Percentiles rank a stretch among this genome's conserved stretches.
These are phyloP conservation scores for Leucophenga varia DNA, from an alignment of 1,140 invertebrate species.

Conservation along the genomic window DNA sequence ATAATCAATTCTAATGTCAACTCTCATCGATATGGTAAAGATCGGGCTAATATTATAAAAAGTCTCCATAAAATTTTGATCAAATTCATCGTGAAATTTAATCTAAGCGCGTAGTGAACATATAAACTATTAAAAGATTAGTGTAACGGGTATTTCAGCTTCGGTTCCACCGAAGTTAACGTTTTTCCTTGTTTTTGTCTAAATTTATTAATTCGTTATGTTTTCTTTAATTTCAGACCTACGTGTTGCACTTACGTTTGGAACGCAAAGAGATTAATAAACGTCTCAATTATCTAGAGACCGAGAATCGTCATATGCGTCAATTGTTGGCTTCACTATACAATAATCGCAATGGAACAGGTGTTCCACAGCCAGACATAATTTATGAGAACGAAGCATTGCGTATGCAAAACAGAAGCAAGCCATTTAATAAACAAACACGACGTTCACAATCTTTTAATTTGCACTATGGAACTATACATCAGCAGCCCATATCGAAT, in stretches of 20 bases:
- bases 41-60: too few species aligned
- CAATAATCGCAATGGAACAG: slow-evolving; percentile 35
- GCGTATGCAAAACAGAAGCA: slow-evolving; percentile 33
- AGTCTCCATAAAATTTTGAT: too few species aligned
- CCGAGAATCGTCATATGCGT: slow-evolving; percentile 50
- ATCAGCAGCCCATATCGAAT: slow-evolving; percentile 21
- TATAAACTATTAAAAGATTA: too few species aligned
- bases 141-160: too few species aligned
- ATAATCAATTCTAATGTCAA: too few species aligned
- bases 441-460: slow-evolving; percentile 40
- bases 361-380: slow-evolving; percentile 37
- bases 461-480: slow-evolving; percentile 48
- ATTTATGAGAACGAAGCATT: slow-evolving; percentile 49
- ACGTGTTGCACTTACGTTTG: slow-evolving; percentile 41
- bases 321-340: slow-evolving; percentile 40
- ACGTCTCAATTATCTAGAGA: slow-evolving; percentile 43
- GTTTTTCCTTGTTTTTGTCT: too few species aligned
- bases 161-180: too few species aligned
- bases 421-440: slow-evolving; percentile 22
- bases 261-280: slow-evolving; percentile 50
- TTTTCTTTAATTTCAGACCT: too few species aligned
- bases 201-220: too few species aligned
- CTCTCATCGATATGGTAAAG: too few species aligned
- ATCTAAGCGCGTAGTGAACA: too few species aligned
- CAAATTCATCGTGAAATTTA: too few species aligned